Conservation (phyloP, 2,888 invertebrate species). For the Rhagophthalmus giganteus region DNA sequence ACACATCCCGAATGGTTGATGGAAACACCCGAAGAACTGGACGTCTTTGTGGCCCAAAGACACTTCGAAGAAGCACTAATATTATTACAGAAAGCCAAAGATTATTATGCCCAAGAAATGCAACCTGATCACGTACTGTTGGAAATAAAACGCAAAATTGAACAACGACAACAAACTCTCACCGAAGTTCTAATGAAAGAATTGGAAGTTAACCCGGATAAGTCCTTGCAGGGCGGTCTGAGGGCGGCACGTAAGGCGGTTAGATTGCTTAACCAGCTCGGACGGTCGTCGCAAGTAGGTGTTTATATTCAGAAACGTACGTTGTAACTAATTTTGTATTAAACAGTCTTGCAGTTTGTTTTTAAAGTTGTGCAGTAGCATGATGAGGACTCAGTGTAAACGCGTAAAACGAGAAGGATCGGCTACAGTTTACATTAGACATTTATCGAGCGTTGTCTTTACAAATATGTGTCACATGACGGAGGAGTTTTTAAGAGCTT, state of each 20-base stretch:
- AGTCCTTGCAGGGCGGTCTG: slow-evolving; percentile 87
- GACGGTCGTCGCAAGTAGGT: slow-evolving; percentile 64
- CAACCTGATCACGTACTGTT: slow-evolving; percentile 54
- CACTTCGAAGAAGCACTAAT: slow-evolving; percentile 92
- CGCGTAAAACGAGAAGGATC: slow-evolving; percentile 80
- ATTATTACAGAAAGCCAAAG: slow-evolving; percentile 71
- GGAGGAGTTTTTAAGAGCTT: slow-evolving; percentile 77
- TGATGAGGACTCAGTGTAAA: slow-evolving; percentile 78
- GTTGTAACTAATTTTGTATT: slow-evolving; percentile 4
- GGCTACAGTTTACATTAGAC: slow-evolving; percentile 76
- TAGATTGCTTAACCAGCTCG: slow-evolving; percentile 78
- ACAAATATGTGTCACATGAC: slow-evolving; percentile 67
- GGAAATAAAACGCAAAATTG: slow-evolving; percentile 62
- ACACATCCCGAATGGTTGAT: slow-evolving; percentile 80
- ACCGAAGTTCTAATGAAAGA: slow-evolving; percentile 89
- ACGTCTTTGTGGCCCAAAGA: slow-evolving; percentile 92
- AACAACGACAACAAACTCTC: slow-evolving; percentile 72
- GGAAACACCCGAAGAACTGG: slow-evolving; percentile 91
- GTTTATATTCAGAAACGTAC: neutral
- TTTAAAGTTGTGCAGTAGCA: slow-evolving; percentile 77
- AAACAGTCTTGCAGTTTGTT: slow-evolving; percentile 79
- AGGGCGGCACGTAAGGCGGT: slow-evolving; percentile 84
- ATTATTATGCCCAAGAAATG: slow-evolving; percentile 56
- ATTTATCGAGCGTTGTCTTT: slow-evolving; percentile 82
- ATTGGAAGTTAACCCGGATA: slow-evolving; percentile 85